phyloP scores from a whole-genome alignment of 2,888 invertebrate genomes.

The Tholera decimalis region DNA sequence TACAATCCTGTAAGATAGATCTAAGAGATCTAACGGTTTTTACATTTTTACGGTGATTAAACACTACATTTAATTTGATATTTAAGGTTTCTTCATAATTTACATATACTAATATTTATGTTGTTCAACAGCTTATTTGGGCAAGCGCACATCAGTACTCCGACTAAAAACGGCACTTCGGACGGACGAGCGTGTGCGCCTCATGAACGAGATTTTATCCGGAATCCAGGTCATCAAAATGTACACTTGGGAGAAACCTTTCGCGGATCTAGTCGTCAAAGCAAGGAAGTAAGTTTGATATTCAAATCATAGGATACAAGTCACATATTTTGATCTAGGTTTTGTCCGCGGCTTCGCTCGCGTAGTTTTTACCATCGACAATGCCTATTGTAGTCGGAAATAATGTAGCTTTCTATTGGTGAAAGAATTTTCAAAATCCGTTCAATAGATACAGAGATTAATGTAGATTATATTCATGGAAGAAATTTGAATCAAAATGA shows the following conservation, averaged over 20 bases:
- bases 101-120: neutral
- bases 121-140: slow-evolving; percentile 92
- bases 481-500: too few species aligned
- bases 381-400: too few species aligned
- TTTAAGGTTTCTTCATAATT: neutral
- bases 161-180: slow-evolving; percentile 95
- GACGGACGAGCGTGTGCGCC: slow-evolving; percentile 97
- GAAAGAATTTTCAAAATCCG: too few species aligned
- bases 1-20: too few species aligned
- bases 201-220: slow-evolving; percentile 96
- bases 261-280: slow-evolving; percentile 93
- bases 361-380: neutral
- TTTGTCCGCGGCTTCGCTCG: too few species aligned
- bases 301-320: neutral
- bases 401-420: too few species aligned
- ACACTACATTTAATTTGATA: neutral
- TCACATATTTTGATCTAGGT: too few species aligned
- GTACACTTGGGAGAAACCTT: slow-evolving; percentile 97
- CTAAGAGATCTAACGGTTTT: too few species aligned
- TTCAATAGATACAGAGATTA: too few species aligned
- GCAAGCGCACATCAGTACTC: slow-evolving; percentile 94
- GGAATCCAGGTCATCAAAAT: slow-evolving; percentile 98
- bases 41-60: too few species aligned
- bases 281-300: slow-evolving; percentile 93
- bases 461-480: too few species aligned